phyloP scores from a whole-genome alignment of 2,797 vertebrate genomes.

The Salarias fasciatus region DNA sequence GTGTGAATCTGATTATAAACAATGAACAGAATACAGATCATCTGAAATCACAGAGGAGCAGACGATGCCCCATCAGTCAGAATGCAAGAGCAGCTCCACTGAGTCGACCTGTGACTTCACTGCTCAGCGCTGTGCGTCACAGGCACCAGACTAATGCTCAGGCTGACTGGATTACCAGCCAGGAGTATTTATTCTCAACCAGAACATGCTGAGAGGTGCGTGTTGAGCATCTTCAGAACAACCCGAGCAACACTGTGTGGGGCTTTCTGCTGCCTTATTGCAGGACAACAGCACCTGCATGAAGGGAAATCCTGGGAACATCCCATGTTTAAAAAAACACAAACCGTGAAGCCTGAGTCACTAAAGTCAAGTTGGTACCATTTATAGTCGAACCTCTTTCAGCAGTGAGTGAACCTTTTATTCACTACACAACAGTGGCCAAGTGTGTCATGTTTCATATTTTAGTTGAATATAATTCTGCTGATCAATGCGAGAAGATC shows the following conservation, averaged over 20 bases:
- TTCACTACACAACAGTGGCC: no score
- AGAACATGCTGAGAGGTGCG: conserved; percentile 56
- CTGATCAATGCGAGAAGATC: no score
- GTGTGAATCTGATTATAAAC: not conserved
- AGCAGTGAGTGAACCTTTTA: no score
- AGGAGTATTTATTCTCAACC: conserved; percentile 72
- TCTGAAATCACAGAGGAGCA: conserved; percentile 25
- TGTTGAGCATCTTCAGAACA: conserved; percentile 41
- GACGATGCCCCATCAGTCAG: conserved; percentile 41
- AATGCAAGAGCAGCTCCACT: conserved; percentile 23
- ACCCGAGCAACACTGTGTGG: conserved; percentile 14
- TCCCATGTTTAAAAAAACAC: not conserved
- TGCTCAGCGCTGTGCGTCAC: conserved; percentile 58
- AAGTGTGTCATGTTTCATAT: no score
- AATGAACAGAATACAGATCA: conserved; percentile 12
- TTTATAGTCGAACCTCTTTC: no score
- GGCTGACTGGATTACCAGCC: conserved; percentile 69
- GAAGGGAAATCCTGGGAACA: conserved; percentile 22
- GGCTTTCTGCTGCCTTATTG: conserved; percentile 15
- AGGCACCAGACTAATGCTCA: conserved; percentile 49
- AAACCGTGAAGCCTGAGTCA: conserved; percentile 5
- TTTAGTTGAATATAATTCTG: no score
- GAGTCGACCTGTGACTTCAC: conserved; percentile 41
- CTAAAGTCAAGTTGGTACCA: not conserved
- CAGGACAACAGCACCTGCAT: conserved; percentile 12